Base-by-base conservation (phyloP, 2,113 vertebrate genomes). In the Strigops habroptila region DNA sequence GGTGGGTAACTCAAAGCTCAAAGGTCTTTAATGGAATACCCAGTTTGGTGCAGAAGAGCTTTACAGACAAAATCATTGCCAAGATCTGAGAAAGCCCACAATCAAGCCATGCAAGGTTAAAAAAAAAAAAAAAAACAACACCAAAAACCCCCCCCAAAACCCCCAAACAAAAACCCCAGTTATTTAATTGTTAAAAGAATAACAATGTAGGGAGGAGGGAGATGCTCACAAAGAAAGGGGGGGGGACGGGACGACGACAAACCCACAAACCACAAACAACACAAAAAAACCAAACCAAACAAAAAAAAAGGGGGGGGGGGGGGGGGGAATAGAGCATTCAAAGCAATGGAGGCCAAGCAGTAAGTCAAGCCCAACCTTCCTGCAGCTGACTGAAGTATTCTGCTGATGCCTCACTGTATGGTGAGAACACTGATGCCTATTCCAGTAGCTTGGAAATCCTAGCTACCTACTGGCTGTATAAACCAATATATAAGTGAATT, bases 191-290 rank as follows among this genome's bases (percentile, higher is more conserved):
- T n/a, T 79, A 25, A 62, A 79, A 62, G 22, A 84, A 28, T 28
- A 52, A 33, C 23, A 77, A 12, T 25, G 12, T 9, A 27, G 5
- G 2, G 9, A 5, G 21, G 6, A 24, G 13, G 23, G 19, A 35
- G 69, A 49, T 0, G 1, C 25, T 79, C 19, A 49, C 2, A 33
- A n/a, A n/a, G n/a, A n/a, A n/a, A n/a, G n/a, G n/a, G n/a, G n/a
- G n/a, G n/a, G n/a, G n/a, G n/a, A n/a, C n/a, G n/a, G n/a, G n/a
- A n/a, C n/a, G n/a, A n/a, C n/a, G n/a, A n/a, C n/a, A n/a, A n/a
- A n/a, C n/a, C n/a, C n/a, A n/a, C 13, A 59, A 57, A 59, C 39
- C 39, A 39, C n/a, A 35, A 35, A 35, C 57, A 59, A 35, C 33
- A 59, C n/a, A n/a, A n/a, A n/a, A 59, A n/a, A 39, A 39, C 39